A percentile compares a stretch with the other conserved stretches of the same genome.
phyloP scores from a whole-genome alignment of 30 jellyfish, hydroid and myxozoan species.

The Nemopilema nomurai region DNA sequence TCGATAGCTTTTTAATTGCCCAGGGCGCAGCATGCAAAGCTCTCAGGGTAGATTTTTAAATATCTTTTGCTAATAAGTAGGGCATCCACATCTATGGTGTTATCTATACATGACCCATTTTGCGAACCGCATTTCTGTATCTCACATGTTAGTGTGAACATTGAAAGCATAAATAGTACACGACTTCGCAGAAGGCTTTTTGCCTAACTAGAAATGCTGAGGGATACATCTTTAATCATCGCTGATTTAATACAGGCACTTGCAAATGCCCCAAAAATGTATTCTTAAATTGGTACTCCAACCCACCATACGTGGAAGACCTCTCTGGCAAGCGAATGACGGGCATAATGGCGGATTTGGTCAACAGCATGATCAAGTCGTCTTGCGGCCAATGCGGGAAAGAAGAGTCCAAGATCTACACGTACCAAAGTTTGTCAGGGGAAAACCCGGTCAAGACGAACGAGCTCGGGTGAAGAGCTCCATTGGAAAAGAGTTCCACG shows the following conservation, averaged over 20 bases:
- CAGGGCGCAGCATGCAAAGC: no score
- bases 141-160: no score
- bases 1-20: no score
- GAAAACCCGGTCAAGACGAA: constrained; percentile 56
- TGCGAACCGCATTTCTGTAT: no score
- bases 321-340: constrained; percentile 9
- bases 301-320: constrained; percentile 69
- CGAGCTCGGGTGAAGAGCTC: constrained; percentile 50
- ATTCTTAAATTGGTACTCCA: constrained; percentile 54
- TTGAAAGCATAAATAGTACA: no score
- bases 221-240: no score
- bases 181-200: no score
- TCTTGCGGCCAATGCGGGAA: constrained; percentile 61
- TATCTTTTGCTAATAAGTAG: no score
- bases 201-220: no score
- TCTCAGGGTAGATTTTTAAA: no score
- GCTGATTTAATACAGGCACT: constrained; percentile 66
- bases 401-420: constrained; percentile 8
- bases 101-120: no score
- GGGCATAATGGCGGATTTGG: constrained; percentile 55
- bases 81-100: no score
- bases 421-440: constrained; percentile 52
- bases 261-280: constrained; percentile 63
- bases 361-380: constrained; percentile 44
- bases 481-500: constrained; percentile 57